Conservation (phyloP, 2,797 vertebrate species). For the Chelonia mydas region DNA sequence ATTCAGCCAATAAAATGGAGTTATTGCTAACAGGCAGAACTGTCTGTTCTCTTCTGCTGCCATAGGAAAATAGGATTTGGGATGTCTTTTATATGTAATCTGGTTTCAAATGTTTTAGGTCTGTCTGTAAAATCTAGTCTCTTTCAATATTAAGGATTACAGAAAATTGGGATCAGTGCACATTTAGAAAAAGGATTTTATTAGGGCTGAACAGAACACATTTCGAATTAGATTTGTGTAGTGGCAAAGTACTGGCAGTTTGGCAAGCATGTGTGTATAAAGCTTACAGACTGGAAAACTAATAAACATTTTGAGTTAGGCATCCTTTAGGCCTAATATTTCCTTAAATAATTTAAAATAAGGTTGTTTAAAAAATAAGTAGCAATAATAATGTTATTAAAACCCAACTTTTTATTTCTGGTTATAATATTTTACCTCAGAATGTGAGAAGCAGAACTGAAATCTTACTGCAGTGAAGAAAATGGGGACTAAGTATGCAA, state of each 20-base stretch:
- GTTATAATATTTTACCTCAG: not conserved
- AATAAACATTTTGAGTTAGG: not conserved
- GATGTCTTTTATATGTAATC: not conserved
- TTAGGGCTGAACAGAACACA: conserved; percentile 10
- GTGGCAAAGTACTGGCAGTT: not conserved
- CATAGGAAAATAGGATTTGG: not conserved
- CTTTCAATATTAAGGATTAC: conserved; percentile 8
- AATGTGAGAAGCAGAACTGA: not conserved
- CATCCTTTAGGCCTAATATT: not conserved
- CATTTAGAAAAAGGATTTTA: not conserved
- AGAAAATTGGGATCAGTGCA: conserved; percentile 11
- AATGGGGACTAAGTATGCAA: not conserved
- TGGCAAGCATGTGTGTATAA: not conserved
- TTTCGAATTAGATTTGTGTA: conserved; percentile 18
- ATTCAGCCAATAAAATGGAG: not conserved
- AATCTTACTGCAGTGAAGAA: not conserved
- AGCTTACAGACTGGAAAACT: not conserved
- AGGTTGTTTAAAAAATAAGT: not conserved
- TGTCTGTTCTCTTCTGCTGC: not conserved
- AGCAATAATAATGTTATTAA: not conserved
- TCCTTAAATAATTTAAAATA: not conserved
- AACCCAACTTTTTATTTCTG: not conserved
- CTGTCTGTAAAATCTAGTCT: not conserved
- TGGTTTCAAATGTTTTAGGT: not conserved
- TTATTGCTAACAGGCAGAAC: not conserved